phyloP scores from a whole-genome alignment of 2,797 vertebrate genomes.

The Argentina silus region DNA sequence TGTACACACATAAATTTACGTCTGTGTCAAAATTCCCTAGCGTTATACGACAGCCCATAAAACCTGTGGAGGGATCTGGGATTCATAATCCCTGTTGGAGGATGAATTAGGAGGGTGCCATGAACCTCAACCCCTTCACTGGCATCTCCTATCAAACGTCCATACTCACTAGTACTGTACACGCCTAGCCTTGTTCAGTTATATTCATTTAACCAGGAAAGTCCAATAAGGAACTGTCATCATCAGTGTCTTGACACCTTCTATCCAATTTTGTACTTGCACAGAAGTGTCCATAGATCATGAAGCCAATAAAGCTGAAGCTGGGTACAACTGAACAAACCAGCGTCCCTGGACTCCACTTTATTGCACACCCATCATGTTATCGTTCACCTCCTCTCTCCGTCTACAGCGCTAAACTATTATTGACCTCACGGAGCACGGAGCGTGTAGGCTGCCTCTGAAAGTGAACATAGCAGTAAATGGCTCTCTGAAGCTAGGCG shows the following conservation, averaged over 20 bases:
- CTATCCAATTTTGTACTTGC: too few species aligned
- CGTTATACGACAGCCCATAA: constrained; percentile 26
- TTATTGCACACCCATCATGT: too few species aligned
- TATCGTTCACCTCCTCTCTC: too few species aligned
- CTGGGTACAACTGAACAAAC: too few species aligned
- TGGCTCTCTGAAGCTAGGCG: not conserved
- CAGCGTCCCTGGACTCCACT: too few species aligned
- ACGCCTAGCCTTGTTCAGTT: too few species aligned
- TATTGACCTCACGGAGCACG: not conserved
- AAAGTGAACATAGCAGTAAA: not conserved
- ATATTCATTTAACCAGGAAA: too few species aligned
- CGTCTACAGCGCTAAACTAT: not conserved
- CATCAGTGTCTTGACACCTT: too few species aligned
- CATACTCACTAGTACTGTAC: too few species aligned
- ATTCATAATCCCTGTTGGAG: constrained; percentile 28
- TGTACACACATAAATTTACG: constrained; percentile 26
- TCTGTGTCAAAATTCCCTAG: constrained; percentile 31
- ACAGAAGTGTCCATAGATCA: too few species aligned
- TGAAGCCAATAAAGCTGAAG: too few species aligned
- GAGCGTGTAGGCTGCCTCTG: not conserved
- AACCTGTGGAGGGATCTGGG: constrained; percentile 20
- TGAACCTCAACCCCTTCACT: not conserved
- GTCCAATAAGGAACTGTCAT: too few species aligned
- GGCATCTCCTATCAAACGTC: not conserved
- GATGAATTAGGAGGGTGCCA: constrained; percentile 18